phyloP scores from a whole-genome alignment of 30 jellyfish, hydroid and myxozoan species.

The Hydractinia symbiolongicarpus region DNA sequence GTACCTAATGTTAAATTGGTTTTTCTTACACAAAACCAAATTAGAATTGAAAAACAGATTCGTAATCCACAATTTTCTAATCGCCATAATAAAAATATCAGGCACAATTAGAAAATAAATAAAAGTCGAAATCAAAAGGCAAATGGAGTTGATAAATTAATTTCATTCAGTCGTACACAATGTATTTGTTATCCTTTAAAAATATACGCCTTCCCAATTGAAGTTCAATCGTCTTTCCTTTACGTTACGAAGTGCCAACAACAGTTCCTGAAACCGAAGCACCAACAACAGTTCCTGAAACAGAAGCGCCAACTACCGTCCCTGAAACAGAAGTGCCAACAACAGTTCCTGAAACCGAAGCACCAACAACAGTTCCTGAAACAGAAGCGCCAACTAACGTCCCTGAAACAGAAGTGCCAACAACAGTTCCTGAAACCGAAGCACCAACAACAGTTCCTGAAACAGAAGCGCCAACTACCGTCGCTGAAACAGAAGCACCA shows the following conservation, averaged over 20 bases:
- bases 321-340: slow-evolving; percentile 10
- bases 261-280: background rate
- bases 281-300: background rate
- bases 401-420: background rate
- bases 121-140: no score
- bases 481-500: slow-evolving; percentile 2
- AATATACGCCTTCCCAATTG: no score
- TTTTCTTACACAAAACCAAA: no score
- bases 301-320: background rate
- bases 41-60: no score
- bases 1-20: no score
- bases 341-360: background rate
- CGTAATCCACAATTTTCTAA: no score
- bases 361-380: background rate
- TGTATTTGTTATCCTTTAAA: no score
- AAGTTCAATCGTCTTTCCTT: no score
- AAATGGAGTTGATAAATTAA: no score
- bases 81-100: no score
- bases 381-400: background rate
- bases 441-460: background rate
- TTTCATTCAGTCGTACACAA: no score
- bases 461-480: background rate
- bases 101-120: no score
- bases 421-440: slow-evolving; percentile 5
- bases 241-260: background rate